These are phyloP conservation scores for Protobothrops mucrosquamatus DNA, from an alignment of 2,113 vertebrate genomes.

Conservation along the genomic window DNA sequence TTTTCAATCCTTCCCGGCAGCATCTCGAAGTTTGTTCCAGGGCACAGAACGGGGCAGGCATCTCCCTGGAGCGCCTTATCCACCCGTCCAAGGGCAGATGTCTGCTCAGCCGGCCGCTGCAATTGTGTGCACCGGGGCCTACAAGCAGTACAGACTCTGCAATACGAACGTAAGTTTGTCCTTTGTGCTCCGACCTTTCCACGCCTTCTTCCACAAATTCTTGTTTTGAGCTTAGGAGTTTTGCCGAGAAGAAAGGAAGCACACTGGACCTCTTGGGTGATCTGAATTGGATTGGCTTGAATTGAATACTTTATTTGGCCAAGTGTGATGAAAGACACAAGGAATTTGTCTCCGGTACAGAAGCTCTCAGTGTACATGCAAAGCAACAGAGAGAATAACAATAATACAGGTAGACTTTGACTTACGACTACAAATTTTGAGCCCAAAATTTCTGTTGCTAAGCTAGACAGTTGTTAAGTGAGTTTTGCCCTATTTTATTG, in stretches of 20 bases:
- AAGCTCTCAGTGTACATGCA: too few species aligned
- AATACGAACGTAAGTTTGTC: conserved; percentile 78
- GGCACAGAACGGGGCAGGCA: conserved; percentile 45
- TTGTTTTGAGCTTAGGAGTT: neutral
- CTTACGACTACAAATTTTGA: neutral
- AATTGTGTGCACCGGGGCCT: conserved; percentile 73
- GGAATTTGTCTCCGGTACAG: too few species aligned
- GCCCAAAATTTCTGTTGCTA: neutral
- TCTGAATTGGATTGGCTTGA: too few species aligned
- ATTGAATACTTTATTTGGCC: too few species aligned
- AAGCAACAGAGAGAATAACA: too few species aligned
- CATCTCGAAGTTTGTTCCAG: conserved; percentile 58
- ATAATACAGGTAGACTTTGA: too few species aligned
- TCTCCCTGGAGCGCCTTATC: conserved; percentile 24
- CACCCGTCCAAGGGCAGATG: conserved; percentile 56
- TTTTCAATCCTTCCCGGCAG: conserved; percentile 48
- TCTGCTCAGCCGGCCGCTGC: conserved; percentile 68
- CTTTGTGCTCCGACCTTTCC: neutral
- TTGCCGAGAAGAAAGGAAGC: neutral
- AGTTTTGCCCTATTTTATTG: neutral
- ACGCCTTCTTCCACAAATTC: neutral
- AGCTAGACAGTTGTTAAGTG: neutral
- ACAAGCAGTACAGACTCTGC: conserved; percentile 83
- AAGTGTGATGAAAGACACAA: too few species aligned
- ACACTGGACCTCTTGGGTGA: neutral